phyloP scores from a whole-genome alignment of 2,113 vertebrate genomes.

The Mastomys coucha region DNA sequence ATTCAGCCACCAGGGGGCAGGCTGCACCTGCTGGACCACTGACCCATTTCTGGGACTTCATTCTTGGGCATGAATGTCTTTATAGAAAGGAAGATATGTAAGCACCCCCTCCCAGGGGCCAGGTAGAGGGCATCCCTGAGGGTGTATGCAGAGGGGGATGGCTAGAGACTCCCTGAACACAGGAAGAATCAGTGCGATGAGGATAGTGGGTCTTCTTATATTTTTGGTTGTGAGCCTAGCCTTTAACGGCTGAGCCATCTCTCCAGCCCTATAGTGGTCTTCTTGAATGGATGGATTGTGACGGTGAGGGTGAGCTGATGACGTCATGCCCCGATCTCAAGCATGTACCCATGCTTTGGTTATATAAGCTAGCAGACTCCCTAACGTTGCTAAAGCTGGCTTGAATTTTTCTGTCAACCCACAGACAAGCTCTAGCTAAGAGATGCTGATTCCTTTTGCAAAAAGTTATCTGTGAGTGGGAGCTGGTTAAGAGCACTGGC shows the following conservation, averaged over 20 bases:
- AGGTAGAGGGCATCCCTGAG: neutral
- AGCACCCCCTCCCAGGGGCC: neutral
- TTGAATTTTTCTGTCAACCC: neutral
- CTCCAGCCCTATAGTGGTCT: too few species aligned
- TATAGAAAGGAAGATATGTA: neutral
- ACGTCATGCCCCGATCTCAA: neutral
- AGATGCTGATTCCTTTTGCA: neutral
- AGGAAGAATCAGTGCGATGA: neutral
- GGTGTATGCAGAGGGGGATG: neutral
- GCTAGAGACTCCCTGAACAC: neutral
- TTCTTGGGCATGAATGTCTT: neutral
- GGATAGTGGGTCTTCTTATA: neutral
- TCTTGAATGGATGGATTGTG: neutral
- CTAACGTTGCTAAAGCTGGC: neutral
- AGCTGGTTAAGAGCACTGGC: neutral
- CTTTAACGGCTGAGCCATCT: too few species aligned
- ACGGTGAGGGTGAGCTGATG: neutral
- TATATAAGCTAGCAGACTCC: neutral
- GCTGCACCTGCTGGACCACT: conserved; percentile 41
- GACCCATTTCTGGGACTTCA: neutral
- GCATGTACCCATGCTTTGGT: neutral
- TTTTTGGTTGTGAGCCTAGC: too few species aligned
- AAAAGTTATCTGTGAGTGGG: neutral
- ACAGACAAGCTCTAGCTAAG: neutral
- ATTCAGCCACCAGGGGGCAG: conserved; percentile 68